Evolutionary conservation across 2,797 vertebrate genomes (phyloP).

Genomic region (Pseudochirops corinnae): DNA sequence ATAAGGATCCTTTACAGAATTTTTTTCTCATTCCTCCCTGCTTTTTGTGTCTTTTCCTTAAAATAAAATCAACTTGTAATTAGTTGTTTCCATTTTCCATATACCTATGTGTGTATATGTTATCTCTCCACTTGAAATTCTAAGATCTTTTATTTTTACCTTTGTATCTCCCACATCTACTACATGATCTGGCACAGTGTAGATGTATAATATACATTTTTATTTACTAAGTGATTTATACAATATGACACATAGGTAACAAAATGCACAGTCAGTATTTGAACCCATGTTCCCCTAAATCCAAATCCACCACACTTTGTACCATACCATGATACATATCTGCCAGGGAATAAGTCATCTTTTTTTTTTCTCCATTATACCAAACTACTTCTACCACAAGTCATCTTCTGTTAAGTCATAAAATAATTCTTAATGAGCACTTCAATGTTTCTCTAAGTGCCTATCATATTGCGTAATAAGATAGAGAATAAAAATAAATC

Average conservation of each 20-base stretch:
- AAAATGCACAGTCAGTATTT: too few species aligned
- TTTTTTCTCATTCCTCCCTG: not conserved
- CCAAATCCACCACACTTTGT: too few species aligned
- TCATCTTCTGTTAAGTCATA: not conserved
- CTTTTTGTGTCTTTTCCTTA: not conserved
- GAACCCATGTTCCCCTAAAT: too few species aligned
- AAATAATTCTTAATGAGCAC: not conserved
- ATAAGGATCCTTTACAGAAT: not conserved
- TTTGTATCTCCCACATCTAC: too few species aligned
- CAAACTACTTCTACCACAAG: not conserved
- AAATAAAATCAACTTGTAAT: not conserved
- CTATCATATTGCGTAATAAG: not conserved
- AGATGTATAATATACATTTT: too few species aligned
- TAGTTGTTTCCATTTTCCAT: not conserved
- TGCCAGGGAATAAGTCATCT: too few species aligned
- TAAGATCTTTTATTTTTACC: not conserved
- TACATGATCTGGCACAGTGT: too few species aligned
- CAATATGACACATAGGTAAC: too few species aligned
- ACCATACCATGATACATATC: too few species aligned
- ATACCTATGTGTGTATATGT: not conserved
- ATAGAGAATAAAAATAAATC: not conserved
- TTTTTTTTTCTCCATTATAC: too few species aligned
- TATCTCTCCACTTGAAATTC: not conserved
- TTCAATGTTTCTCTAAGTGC: not conserved
- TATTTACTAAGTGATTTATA: too few species aligned